Percentiles rank a stretch among this genome's conserved stretches.
Evolutionary conservation across 2,113 vertebrate genomes (phyloP).

Genomic region (Entosphenus tridentatus): DNA sequence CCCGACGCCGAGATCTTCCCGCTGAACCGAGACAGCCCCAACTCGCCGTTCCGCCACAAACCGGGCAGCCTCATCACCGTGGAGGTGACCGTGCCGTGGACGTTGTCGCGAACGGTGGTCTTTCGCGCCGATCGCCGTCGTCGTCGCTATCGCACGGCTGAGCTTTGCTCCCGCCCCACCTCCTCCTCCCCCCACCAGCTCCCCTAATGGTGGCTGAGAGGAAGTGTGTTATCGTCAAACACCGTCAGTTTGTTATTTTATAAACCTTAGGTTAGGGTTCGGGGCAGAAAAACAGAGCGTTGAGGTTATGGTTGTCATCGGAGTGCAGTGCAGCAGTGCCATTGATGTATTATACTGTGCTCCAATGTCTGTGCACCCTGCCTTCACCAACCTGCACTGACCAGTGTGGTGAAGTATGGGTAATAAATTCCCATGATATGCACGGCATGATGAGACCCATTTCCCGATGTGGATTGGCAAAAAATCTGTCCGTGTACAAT

Average conservation of each 20-base stretch:
- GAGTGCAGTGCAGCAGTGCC: no score
- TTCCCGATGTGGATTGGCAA: no score
- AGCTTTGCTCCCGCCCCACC: background rate
- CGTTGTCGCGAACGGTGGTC: background rate
- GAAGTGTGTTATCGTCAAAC: background rate
- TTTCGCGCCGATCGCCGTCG: background rate
- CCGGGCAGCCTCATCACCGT: slow-evolving; percentile 86
- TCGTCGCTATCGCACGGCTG: background rate
- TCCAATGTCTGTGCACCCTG: no score
- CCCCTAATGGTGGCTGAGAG: background rate
- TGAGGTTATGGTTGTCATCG: no score
- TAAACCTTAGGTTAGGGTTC: no score
- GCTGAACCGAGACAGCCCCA: slow-evolving; percentile 44
- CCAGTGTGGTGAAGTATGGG: no score
- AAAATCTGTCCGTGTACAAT: no score
- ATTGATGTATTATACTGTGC: no score
- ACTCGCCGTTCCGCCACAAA: slow-evolving; percentile 60
- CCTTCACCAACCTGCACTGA: no score
- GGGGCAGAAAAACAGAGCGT: no score
- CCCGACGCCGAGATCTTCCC: slow-evolving; percentile 40
- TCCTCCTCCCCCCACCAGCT: background rate
- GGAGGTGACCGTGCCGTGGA: slow-evolving; percentile 34
- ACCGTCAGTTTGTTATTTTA: background rate
- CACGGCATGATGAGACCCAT: no score
- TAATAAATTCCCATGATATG: no score